Conservation (phyloP, 2,888 invertebrate species). For the Parnassius glacialis region DNA sequence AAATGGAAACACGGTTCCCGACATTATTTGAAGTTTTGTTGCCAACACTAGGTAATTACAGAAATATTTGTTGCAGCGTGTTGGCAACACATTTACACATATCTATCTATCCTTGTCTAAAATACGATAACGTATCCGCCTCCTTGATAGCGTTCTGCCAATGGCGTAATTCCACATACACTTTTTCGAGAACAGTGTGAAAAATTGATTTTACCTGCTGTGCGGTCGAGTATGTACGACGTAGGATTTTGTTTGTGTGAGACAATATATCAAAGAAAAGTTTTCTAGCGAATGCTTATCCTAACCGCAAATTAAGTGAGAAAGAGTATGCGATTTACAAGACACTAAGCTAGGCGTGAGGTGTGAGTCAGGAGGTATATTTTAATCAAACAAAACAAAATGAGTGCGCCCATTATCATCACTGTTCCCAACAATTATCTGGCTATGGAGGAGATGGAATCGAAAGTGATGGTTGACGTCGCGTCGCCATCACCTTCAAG, state of each 20-base stretch:
- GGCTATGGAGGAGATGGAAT: constrained; percentile 59
- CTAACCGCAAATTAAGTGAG: constrained; percentile 31
- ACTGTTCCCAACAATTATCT: constrained; percentile 75
- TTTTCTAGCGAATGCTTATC: constrained; percentile 48
- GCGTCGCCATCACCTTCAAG: constrained; percentile 59
- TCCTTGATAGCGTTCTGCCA: constrained; percentile 46
- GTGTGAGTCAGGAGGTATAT: constrained; percentile 35
- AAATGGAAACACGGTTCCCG: too few species aligned
- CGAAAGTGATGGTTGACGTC: constrained; percentile 56
- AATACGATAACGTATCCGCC: constrained; percentile 42
- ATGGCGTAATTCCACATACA: constrained; percentile 63
- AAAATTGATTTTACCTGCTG: constrained; percentile 48
- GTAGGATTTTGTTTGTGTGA: constrained; percentile 52
- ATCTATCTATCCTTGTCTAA: constrained; percentile 37
- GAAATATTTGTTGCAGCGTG: too few species aligned
- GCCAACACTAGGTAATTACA: too few species aligned
- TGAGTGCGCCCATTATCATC: constrained; percentile 77
- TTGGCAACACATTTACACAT: constrained; percentile 23
- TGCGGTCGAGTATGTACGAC: constrained; percentile 67
- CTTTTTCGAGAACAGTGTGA: constrained; percentile 48
- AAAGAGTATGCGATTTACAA: constrained; percentile 56
- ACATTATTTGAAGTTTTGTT: too few species aligned
- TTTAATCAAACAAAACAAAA: constrained; percentile 43
- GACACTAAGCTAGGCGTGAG: constrained; percentile 31
- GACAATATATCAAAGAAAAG: constrained; percentile 54